Conservation (phyloP, 2,113 vertebrate species). For the Heterotis niloticus region DNA sequence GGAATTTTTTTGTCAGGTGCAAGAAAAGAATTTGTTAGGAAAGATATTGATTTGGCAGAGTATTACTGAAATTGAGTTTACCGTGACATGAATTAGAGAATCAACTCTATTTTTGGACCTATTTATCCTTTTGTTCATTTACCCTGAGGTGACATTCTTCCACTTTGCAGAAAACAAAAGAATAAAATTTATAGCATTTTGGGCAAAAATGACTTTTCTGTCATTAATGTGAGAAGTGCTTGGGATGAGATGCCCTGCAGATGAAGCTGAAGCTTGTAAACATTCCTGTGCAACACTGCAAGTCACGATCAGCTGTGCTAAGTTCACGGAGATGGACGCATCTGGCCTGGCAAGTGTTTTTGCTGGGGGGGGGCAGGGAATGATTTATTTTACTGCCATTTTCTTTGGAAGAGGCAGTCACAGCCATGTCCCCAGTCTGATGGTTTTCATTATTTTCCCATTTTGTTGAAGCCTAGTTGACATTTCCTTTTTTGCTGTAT, state of each 20-base stretch:
- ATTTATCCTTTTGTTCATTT: slow-evolving; percentile 4
- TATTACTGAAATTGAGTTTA: no score
- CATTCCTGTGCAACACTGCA: background rate
- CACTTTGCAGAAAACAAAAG: slow-evolving; percentile 7
- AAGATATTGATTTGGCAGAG: no score
- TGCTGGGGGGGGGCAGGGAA: background rate
- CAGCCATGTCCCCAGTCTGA: background rate
- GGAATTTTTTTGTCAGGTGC: no score
- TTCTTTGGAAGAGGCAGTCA: background rate
- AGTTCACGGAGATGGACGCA: background rate
- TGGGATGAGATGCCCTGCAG: slow-evolving; percentile 15
- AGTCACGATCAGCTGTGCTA: background rate
- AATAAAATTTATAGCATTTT: background rate
- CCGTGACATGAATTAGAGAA: no score
- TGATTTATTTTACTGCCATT: slow-evolving; percentile 24
- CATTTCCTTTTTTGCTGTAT: slow-evolving; percentile 4
- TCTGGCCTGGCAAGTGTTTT: background rate
- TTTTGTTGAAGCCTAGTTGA: slow-evolving; percentile 12
- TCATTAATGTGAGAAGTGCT: slow-evolving; percentile 13
- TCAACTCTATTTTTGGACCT: background rate
- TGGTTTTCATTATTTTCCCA: slow-evolving; percentile 9
- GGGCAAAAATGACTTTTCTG: slow-evolving; percentile 19
- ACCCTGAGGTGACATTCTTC: background rate
- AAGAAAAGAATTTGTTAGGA: no score
- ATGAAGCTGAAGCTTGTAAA: background rate